phyloP scores from a whole-genome alignment of 2,888 invertebrate genomes.

The Amorpha juglandis region DNA sequence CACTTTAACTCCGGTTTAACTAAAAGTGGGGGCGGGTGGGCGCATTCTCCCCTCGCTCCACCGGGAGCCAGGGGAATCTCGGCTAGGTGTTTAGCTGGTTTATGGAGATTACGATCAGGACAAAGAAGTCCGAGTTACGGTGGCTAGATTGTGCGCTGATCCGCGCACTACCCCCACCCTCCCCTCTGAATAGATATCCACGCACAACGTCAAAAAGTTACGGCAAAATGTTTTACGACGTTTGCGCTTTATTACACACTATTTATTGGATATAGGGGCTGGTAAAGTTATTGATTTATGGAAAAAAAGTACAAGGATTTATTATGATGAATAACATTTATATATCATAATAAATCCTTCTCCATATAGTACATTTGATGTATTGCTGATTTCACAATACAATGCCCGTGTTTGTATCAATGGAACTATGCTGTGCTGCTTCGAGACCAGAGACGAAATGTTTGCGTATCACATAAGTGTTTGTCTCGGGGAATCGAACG shows the following conservation, averaged over 20 bases:
- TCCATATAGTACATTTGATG: too few species aligned
- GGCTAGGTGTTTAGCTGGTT: conserved; percentile 81
- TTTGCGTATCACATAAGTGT: too few species aligned
- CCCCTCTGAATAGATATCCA: conserved; percentile 52
- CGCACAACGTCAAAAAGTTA: conserved; percentile 55
- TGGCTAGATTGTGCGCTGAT: conserved; percentile 73
- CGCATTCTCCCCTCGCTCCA: conserved; percentile 33
- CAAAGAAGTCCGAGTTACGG: conserved; percentile 77
- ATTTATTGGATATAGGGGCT: background rate
- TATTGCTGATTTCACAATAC: background rate
- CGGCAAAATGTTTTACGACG: conserved; percentile 45
- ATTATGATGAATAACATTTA: background rate
- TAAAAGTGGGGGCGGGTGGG: conserved; percentile 37
- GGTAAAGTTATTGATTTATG: background rate
- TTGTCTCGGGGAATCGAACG: too few species aligned
- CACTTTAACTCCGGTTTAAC: conserved; percentile 69
- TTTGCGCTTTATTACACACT: conserved; percentile 32
- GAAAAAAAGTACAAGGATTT: background rate
- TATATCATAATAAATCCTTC: too few species aligned
- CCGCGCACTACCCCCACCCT: conserved; percentile 53
- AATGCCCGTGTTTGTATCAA: background rate
- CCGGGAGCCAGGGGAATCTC: conserved; percentile 63
- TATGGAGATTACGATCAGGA: conserved; percentile 83
- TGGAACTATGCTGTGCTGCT: too few species aligned
- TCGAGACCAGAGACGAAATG: too few species aligned